Conservation (phyloP, 2,113 vertebrate species). For the Siniperca chuatsi region DNA sequence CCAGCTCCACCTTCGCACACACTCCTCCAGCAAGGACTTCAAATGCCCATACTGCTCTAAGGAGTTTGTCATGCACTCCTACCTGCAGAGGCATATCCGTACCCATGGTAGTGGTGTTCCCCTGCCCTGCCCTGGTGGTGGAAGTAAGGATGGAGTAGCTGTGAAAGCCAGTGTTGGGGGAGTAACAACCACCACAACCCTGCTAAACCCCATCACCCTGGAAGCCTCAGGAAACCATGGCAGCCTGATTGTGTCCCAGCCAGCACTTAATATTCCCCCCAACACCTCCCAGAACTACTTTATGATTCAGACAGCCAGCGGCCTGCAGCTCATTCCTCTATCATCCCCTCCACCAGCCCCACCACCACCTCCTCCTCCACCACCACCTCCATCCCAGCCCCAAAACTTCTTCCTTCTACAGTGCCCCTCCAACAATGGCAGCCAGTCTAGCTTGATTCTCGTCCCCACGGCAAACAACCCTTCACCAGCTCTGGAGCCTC, state of each 20-base stretch:
- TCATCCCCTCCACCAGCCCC: constrained; percentile 80
- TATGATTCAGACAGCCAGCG: constrained; percentile 89
- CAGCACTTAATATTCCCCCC: constrained; percentile 84
- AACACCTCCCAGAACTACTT: constrained; percentile 88
- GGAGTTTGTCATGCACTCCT: constrained; percentile 93
- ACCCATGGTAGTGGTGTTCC: constrained; percentile 71
- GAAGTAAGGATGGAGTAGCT: constrained; percentile 71
- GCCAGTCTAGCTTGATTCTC: constrained; percentile 81
- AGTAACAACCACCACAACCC: constrained; percentile 72
- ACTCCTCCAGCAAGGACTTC: constrained; percentile 90
- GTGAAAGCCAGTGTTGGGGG: constrained; percentile 74
- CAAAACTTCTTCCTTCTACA: constrained; percentile 85
- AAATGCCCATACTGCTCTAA: constrained; percentile 90
- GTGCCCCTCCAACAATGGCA: constrained; percentile 83
- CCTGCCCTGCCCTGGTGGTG: constrained; percentile 54
- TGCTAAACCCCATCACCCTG: constrained; percentile 83
- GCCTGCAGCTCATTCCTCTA: constrained; percentile 91
- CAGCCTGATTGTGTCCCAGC: constrained; percentile 85
- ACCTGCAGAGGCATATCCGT: constrained; percentile 91
- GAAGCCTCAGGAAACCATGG: constrained; percentile 85
- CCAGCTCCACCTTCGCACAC: constrained; percentile 91
- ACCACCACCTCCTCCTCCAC: constrained; percentile 61
- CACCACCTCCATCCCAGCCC: constrained; percentile 71
- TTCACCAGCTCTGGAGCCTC: constrained; percentile 71
- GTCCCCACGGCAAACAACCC: constrained; percentile 78